Evolutionary conservation across 2,888 invertebrate species (phyloP), one percentile per base, ranked within the genome.

Genomic region (Tetragonisca angustula): DNA sequence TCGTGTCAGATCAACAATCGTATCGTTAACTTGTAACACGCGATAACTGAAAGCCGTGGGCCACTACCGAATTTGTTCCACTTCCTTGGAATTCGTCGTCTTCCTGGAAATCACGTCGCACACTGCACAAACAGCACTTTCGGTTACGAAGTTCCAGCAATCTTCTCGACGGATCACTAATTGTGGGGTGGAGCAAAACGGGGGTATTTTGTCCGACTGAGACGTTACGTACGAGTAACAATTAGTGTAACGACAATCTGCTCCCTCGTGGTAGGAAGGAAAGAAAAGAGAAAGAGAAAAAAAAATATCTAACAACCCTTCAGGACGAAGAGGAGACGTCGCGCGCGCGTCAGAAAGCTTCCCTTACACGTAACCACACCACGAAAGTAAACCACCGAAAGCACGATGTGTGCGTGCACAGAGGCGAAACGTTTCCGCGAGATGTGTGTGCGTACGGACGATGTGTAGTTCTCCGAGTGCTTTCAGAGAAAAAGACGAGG

Each of bases 181-280:
- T 73, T 49, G 64, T 65, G 36, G 62, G 64, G 52, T 50, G 75
- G 54, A 36, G 70, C 32, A 84, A 85, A 84, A 85, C 81, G 84
- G 61, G 78, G 56, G 70, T 82, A 73, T 86, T 84, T 84, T 84
- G 75, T 81, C 69, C 52, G 81, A 73, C 81, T 49, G 61, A 32
- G 79, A 59, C 15, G 56, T n/a, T 5, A 59, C 78, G 73, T 73
- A 70, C 79, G 73, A 74, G 88, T 88, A 92, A 93, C 93, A 93
- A 93, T 93, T 93, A 93, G 92, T 90, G 91, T 92, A 93, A 93
- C 91, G 89, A 92, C 90, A 89, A 90, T 77, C 87, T 73, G 76
- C 81, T 52, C 76, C 86, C 73, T 82, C 87, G 85, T 75, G 69
- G 79, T 43, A 43, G 43, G 43, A 9, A 43, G 9, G 4, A 6